Evolutionary conservation across 1,140 invertebrate species (phyloP).

Genomic region (Nylanderia fulva): DNA sequence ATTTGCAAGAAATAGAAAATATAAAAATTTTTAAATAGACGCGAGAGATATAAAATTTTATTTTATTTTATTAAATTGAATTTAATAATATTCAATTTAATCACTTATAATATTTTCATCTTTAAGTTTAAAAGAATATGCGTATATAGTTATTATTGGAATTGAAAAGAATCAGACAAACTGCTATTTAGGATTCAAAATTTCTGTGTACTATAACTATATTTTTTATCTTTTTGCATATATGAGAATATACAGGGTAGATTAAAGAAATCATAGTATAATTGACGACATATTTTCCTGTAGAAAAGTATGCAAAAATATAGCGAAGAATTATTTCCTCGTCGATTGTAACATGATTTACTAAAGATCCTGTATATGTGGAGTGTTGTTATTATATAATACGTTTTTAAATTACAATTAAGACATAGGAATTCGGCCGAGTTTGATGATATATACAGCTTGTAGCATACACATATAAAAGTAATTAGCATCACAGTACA

Average conservation of each 20-base stretch:
- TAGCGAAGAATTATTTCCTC: constrained; percentile 2
- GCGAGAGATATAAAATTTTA: not conserved
- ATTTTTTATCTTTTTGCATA: constrained; percentile 3
- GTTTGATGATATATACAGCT: constrained; percentile 45
- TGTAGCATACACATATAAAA: constrained; percentile 52
- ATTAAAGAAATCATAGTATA: not conserved
- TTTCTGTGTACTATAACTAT: not conserved
- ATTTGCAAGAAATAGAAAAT: not conserved
- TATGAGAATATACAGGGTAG: not conserved
- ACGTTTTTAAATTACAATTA: constrained; percentile 17
- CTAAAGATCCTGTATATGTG: not conserved
- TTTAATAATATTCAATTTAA: not conserved
- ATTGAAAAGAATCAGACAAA: not conserved
- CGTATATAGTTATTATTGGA: not conserved
- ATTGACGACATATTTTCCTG: not conserved
- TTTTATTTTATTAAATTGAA: too few species aligned
- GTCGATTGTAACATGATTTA: constrained; percentile 30
- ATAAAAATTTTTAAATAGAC: not conserved
- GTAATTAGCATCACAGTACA: constrained; percentile 47
- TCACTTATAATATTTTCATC: not conserved
- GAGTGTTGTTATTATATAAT: not conserved
- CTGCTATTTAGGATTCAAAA: constrained; percentile 20
- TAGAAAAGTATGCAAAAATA: not conserved
- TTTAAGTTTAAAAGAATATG: not conserved
- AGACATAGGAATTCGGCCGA: constrained; percentile 52